These are phyloP conservation scores for Catostylus mosaicus DNA, from an alignment of 30 jellyfish, hydroid and myxozoan genomes.

Conservation along the genomic window DNA sequence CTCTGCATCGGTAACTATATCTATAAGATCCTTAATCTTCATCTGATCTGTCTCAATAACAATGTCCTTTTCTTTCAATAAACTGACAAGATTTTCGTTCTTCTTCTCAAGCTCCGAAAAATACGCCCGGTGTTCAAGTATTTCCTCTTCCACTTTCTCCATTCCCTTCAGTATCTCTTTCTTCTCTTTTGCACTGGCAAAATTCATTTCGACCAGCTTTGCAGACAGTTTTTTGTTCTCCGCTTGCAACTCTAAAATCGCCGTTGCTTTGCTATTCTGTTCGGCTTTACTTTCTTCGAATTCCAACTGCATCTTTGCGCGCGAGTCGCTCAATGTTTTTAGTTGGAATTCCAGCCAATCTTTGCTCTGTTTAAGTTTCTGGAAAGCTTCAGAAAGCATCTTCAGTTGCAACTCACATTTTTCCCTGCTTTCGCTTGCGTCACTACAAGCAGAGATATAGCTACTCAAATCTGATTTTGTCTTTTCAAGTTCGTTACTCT, in stretches of 20 bases:
- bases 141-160: constrained; percentile 52
- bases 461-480: constrained; percentile 26
- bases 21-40: constrained; percentile 40
- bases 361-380: constrained; percentile 52
- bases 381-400: constrained; percentile 56
- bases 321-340: constrained; percentile 57
- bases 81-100: not conserved
- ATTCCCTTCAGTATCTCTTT: constrained; percentile 32
- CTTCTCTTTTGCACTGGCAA: constrained; percentile 36
- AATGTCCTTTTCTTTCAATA: constrained; percentile 9
- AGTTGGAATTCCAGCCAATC: constrained; percentile 70
- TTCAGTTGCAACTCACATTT: constrained; percentile 44
- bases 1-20: constrained; percentile 33
- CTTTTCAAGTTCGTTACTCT: constrained; percentile 26
- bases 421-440: not conserved
- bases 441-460: not conserved
- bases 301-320: constrained; percentile 57
- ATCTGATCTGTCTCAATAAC: constrained; percentile 12
- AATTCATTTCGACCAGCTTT: constrained; percentile 20
- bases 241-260: constrained; percentile 15
- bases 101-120: constrained; percentile 32
- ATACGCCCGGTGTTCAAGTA: constrained; percentile 12
- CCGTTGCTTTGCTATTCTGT: constrained; percentile 1
- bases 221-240: constrained; percentile 40
- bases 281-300: constrained; percentile 52